phyloP scores from a whole-genome alignment of 2,113 vertebrate genomes.

The Buteo buteo region DNA sequence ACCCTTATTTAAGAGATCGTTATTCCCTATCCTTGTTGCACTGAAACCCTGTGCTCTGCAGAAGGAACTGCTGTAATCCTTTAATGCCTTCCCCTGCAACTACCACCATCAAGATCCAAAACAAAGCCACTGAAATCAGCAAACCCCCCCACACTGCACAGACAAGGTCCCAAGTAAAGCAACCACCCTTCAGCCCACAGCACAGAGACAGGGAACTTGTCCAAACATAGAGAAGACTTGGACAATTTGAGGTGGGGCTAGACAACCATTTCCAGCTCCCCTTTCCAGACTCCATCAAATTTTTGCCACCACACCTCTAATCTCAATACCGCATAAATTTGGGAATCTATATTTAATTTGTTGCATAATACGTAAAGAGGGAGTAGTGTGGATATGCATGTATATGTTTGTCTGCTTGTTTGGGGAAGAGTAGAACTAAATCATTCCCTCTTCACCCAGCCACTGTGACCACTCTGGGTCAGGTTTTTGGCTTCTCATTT shows the following conservation, averaged over 20 bases:
- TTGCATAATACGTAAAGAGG: neutral
- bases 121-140: neutral
- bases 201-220: neutral
- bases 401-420: neutral
- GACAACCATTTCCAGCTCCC: neutral
- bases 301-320: neutral
- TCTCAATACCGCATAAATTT: neutral
- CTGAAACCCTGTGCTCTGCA: neutral
- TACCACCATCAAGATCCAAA: neutral
- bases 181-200: neutral
- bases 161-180: neutral
- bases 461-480: neutral
- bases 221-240: neutral
- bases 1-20: neutral
- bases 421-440: neutral
- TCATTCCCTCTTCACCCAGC: neutral
- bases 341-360: neutral
- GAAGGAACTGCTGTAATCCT: neutral
- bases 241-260: neutral
- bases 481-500: neutral
- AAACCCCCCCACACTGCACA: neutral
- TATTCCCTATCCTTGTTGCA: neutral
- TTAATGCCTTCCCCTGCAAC: neutral
- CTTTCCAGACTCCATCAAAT: neutral
- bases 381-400: rapidly evolving